Conservation (phyloP, 1,140 invertebrate genomes). For the Ostrea denselamellosa region DNA sequence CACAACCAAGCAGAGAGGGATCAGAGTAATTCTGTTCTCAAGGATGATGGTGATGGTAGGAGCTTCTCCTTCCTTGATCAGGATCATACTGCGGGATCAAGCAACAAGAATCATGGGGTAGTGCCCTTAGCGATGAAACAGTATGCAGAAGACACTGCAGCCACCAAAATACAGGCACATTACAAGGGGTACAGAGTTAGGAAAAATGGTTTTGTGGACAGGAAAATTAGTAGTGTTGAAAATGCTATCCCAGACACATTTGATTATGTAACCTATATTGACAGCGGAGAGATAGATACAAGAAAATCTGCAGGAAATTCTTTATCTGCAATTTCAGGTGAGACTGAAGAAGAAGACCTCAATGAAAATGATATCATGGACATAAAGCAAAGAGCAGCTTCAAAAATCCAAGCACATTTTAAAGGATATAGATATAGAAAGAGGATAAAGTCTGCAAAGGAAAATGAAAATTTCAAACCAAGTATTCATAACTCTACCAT, state of each 20-base stretch:
- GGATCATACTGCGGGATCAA: not conserved
- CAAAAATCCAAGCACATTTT: conserved; percentile 85
- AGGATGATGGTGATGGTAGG: not conserved
- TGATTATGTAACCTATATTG: conserved; percentile 85
- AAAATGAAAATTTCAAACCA: not conserved
- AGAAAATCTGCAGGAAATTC: conserved; percentile 55
- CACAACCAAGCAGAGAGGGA: not conserved
- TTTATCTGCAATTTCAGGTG: conserved; percentile 82
- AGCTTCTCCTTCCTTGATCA: not conserved
- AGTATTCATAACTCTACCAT: not conserved
- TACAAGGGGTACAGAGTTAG: conserved; percentile 84
- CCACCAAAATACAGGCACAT: conserved; percentile 87
- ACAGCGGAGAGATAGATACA: conserved; percentile 59
- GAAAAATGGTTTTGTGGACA: conserved; percentile 52
- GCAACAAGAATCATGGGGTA: not conserved
- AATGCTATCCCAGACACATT: conserved; percentile 85
- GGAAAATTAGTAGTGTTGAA: conserved; percentile 80
- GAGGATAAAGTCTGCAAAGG: conserved; percentile 57
- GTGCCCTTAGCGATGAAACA: not conserved
- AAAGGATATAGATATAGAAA: conserved; percentile 85
- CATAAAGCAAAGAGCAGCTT: conserved; percentile 79
- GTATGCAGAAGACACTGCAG: conserved; percentile 79
- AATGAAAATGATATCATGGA: conserved; percentile 81
- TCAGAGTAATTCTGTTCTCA: not conserved
- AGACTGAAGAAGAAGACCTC: conserved; percentile 87